Base-by-base conservation (phyloP, 2,113 vertebrate species). In the Eulemur macaco region DNA sequence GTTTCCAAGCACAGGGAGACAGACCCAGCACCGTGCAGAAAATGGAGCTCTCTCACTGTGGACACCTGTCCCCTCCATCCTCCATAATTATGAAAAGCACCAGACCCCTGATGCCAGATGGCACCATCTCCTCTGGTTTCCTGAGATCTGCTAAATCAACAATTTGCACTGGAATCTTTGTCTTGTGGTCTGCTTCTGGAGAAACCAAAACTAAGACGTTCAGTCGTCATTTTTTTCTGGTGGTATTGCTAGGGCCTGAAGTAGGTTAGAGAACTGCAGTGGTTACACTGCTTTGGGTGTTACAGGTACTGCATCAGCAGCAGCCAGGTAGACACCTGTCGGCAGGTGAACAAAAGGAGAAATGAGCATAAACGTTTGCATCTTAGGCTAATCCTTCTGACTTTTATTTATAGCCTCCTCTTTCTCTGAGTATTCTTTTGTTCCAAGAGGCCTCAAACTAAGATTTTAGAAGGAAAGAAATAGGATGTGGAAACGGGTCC, bases 391-490 rank as follows among this genome's bases (percentile, higher is more conserved):
- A 83, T 60, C 50, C 0, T 37, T 3, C 2, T 45, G 76, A 39
- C 56, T 84, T 83, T 64, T 42, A 45, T 69, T 45, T 69, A 45
- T 13, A 6, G 21, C 12, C n/a, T 81, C 20, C 23, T 47, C 37
- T 85, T 66, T 95, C 82, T 37, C 90, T 56, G 42, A 71, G 77
- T 89, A 91, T 63, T 56, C 56, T 88, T 86, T 58, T 89, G 63
- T 66, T 87, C n/a, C 37, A 89, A 84, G 60, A 89, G 39, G 9
- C n/a, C 81, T 73, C 83, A 47, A 85, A 23, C 34, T 68, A 37
- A 52, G 60, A 6, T 50, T 25, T 78, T 82, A 83, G 54, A 81
- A 76, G 52, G 42, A 77, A 80, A 64, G 45, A 56, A 86, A 60
- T 0, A 25, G 25, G 60, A 47, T 21, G 34, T 12, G 21, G 78